Percentiles rank a stretch among this genome's conserved stretches.
phyloP scores from a whole-genome alignment of 2,113 vertebrate genomes.

The Calidris pugnax region DNA sequence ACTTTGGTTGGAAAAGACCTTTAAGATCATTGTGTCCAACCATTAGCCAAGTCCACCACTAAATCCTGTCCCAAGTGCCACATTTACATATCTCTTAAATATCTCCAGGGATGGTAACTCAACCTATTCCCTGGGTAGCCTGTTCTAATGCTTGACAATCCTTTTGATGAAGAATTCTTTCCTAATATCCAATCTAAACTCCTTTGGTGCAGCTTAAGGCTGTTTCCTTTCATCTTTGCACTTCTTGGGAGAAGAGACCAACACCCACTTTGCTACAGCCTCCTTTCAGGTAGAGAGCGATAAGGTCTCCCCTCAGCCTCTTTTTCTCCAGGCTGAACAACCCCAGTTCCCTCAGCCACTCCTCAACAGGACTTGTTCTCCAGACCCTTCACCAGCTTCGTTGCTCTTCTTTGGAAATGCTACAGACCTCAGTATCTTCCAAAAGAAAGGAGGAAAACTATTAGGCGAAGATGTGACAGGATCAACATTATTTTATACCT shows the following conservation, averaged over 20 bases:
- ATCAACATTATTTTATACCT: neutral
- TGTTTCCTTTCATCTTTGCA: neutral
- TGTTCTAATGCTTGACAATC: neutral
- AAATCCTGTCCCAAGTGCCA: neutral
- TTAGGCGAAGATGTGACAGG: neutral
- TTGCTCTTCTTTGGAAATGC: fast-evolving
- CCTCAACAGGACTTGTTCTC: neutral
- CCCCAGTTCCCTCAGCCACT: neutral
- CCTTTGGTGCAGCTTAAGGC: neutral
- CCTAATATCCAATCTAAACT: neutral
- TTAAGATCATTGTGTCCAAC: neutral
- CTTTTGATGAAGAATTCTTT: neutral
- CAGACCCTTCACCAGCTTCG: no score
- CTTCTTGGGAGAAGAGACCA: neutral
- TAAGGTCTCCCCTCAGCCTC: neutral
- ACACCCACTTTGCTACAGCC: neutral
- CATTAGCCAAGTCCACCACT: neutral
- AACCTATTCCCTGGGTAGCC: neutral
- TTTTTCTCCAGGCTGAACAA: neutral
- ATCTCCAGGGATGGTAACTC: neutral
- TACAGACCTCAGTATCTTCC: neutral
- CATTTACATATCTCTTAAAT: neutral
- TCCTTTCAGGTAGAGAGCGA: neutral
- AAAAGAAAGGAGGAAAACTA: neutral
- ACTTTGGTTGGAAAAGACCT: neutral